Conservation (phyloP, 2,888 invertebrate species). For the Chrysolina americana region DNA sequence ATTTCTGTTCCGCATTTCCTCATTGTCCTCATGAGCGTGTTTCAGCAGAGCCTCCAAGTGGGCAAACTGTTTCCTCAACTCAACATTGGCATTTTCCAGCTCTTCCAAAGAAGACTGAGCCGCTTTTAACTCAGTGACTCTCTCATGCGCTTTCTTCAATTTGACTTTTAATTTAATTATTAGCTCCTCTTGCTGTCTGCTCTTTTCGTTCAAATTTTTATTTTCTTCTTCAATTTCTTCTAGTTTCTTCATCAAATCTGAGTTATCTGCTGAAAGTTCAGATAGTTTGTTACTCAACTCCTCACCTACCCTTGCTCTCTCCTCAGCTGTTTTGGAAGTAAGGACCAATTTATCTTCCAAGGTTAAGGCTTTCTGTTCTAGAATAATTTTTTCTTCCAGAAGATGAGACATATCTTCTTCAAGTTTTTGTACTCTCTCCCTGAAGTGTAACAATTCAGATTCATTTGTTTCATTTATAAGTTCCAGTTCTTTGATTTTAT, state of each 20-base stretch:
- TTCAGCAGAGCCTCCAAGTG: constrained; percentile 71
- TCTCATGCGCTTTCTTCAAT: constrained; percentile 56
- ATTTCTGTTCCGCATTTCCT: constrained; percentile 67
- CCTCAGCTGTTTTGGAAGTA: constrained; percentile 71
- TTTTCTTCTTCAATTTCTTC: constrained; percentile 69
- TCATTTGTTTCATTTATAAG: constrained; percentile 82
- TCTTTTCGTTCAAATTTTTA: constrained; percentile 55
- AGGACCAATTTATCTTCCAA: constrained; percentile 75
- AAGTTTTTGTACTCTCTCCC: constrained; percentile 76
- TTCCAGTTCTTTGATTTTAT: constrained; percentile 83
- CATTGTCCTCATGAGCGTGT: constrained; percentile 67
- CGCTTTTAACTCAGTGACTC: constrained; percentile 55
- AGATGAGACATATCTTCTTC: constrained; percentile 77
- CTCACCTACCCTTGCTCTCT: constrained; percentile 76
- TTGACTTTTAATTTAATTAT: constrained; percentile 57
- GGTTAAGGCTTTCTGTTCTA: constrained; percentile 76
- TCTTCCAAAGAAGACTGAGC: constrained; percentile 50
- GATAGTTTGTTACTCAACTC: constrained; percentile 76
- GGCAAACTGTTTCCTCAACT: constrained; percentile 71
- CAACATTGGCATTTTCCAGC: constrained; percentile 70
- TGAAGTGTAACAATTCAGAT: constrained; percentile 76
- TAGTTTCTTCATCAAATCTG: constrained; percentile 74
- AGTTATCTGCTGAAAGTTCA: constrained; percentile 76
- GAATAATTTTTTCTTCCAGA: constrained; percentile 74
- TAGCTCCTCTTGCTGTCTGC: constrained; percentile 52